Base-by-base conservation (phyloP, 2,888 invertebrate species). In the Allygus modestus region DNA sequence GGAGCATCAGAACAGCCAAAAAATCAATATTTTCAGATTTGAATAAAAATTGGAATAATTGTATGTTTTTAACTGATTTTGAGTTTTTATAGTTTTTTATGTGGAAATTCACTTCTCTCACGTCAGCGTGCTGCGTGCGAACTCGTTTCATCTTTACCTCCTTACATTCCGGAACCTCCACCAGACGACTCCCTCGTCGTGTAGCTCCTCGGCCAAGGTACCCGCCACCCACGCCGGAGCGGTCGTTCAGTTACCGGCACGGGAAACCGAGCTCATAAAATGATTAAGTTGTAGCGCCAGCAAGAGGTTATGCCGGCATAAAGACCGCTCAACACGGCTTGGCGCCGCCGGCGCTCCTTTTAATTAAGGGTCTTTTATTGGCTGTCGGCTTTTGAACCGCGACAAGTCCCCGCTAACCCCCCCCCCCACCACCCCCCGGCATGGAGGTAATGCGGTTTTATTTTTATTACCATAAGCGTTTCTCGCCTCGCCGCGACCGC, bases 351-450 rank as follows among this genome's bases (percentile, higher is more conserved):
- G 77, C 43, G n/a, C 77, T 26, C 77, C 77, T 77, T 77, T 77
- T 77, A 77, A 77, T 77, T 77, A 77, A 77, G 51, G 77, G 12
- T 28, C 77, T 77, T 77, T 77, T 77, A 77, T 77, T 77, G 77
- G 73, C 41, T 28, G 41, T 77, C 77, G 77, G 28, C 28, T 2
- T 46, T 77, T 28, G 26, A 77, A 28, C 41, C 41, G 73, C 43
- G 33, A 23, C 73, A 69, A n/a, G 43, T 12, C 73, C 54, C 54
- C 23, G 7, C 17, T 12, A 4, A 15, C 7, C 20, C 73, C 4
- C 33, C 37, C 41, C 28, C 31, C 65, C 31, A 15, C 28, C 26
- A 9, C n/a, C 33, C 7, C 12, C n/a, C 71, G 31, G 11, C 37
- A 41, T 73, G 73, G 41, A 20, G 73, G 41, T 43, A 73, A 43